These are phyloP conservation scores for Drosophila ironensis DNA, from an alignment of 1,140 invertebrate species.

Conservation along the genomic window DNA sequence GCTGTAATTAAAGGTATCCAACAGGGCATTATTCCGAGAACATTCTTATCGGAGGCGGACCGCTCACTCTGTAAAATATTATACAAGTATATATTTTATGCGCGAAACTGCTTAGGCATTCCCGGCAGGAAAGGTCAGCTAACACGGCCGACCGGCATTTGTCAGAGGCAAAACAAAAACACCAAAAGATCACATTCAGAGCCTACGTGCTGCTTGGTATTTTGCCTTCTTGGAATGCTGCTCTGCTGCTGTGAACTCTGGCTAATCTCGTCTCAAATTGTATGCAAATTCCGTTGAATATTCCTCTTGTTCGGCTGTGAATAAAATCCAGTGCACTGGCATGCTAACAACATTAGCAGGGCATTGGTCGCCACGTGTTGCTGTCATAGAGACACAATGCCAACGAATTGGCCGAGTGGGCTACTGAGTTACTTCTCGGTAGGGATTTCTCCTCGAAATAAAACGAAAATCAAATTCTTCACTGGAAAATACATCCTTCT, in stretches of 20 bases:
- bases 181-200: background rate
- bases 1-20: constrained; percentile 46
- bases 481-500: too few species aligned
- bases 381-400: constrained; percentile 21
- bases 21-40: constrained; percentile 14
- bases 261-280: constrained; percentile 27
- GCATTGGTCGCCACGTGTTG: constrained; percentile 27
- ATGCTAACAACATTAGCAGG: constrained; percentile 7
- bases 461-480: too few species aligned
- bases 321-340: constrained; percentile 30
- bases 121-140: constrained; percentile 30
- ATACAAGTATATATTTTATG: constrained; percentile 38
- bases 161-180: too few species aligned
- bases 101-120: constrained; percentile 38
- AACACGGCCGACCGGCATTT: constrained; percentile 11
- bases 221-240: background rate
- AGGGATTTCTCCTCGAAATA: too few species aligned
- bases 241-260: constrained; percentile 1
- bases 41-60: constrained; percentile 32
- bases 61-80: constrained; percentile 18
- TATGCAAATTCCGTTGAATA: constrained; percentile 25
- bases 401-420: too few species aligned
- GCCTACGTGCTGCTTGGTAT: constrained; percentile 3
- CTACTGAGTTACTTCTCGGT: too few species aligned
- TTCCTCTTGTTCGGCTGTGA: background rate